Evolutionary conservation across 2,797 vertebrate genomes (phyloP), one percentile per base, ranked within the genome.

Genomic region (Nasua narica): DNA sequence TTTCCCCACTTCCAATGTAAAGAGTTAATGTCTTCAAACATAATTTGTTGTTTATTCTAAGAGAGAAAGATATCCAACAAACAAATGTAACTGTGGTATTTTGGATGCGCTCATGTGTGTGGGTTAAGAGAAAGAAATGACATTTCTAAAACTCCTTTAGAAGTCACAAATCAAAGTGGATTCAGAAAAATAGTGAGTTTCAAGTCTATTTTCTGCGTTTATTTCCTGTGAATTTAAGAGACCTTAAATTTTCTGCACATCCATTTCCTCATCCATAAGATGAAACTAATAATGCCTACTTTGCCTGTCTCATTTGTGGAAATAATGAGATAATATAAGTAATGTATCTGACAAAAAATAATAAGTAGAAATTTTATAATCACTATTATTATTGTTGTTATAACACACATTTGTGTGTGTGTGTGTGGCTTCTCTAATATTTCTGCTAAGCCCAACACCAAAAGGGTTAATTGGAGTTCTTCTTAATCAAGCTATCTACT

Each of bases 31-130:
- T 86, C 8, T 86, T 81, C 29, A 81, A 89, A 93, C 81, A 58
- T 46, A 91, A 27, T 1, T 85, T 58, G 5, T 54, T 58, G 5
- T 54, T 62, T 48, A 29, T 29, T 48, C 13, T 70, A 62, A 18
- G 65, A 50, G 19, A 69, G 35, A 52, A 79, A 74, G 40, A 21
- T 46, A 43, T 70, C 3, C 54, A 19, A 69, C 7, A 37, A 60
- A 62, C 67, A 32, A 69, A 37, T 50, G 48, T 3, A 35, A 52
- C 32, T 62, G 32, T 37, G 21, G 67, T 40, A 35, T 7, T 13
- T 7, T 87, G 3, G 54, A 18, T 19, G 1, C 1, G 0, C 27
- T 5, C 25, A 3, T 9, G 0, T 4, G 6, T 86, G 23, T 35
- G 25, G 76, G 27, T 35, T 86, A 58, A 32, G 7, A 3, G 23